These are phyloP conservation scores for Melipona quadrifasciata DNA, from an alignment of 1,140 invertebrate species.

Conservation along the genomic window DNA sequence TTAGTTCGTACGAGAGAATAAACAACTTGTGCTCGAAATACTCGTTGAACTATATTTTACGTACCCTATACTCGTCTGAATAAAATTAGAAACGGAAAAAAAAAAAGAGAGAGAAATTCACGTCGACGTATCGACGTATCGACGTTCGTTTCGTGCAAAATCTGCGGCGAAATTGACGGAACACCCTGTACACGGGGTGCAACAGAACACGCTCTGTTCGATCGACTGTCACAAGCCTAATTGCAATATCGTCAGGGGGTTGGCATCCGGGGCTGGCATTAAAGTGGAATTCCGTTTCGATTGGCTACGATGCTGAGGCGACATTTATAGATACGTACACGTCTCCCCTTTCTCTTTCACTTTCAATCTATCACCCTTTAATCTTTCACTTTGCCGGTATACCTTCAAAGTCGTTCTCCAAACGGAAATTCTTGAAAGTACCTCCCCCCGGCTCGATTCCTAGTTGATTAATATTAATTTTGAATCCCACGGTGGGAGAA, in stretches of 20 bases:
- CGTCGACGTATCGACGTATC: neutral
- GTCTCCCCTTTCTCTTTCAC: constrained; percentile 9
- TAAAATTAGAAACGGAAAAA: neutral
- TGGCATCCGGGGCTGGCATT: constrained; percentile 60
- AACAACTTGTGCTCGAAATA: no score
- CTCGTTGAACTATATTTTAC: neutral
- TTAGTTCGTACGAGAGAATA: no score
- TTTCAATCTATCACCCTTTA: constrained; percentile 17
- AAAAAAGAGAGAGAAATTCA: neutral
- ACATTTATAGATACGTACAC: constrained; percentile 23
- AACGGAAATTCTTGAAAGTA: neutral
- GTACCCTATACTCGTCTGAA: neutral
- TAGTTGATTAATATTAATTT: no score
- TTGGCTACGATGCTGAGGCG: constrained; percentile 39
- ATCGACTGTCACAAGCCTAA: constrained; percentile 65
- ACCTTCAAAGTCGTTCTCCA: neutral
- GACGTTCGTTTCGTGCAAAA: neutral
- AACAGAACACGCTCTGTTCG: constrained; percentile 48
- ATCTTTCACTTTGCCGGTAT: neutral
- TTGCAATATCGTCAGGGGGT: constrained; percentile 67
- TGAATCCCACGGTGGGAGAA: no score
- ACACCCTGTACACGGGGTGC: constrained; percentile 32
- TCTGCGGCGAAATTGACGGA: neutral
- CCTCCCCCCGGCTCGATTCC: no score
- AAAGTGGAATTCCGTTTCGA: constrained; percentile 65